phyloP scores from a whole-genome alignment of 1,140 invertebrate species.

The Tetraneura akinire region DNA sequence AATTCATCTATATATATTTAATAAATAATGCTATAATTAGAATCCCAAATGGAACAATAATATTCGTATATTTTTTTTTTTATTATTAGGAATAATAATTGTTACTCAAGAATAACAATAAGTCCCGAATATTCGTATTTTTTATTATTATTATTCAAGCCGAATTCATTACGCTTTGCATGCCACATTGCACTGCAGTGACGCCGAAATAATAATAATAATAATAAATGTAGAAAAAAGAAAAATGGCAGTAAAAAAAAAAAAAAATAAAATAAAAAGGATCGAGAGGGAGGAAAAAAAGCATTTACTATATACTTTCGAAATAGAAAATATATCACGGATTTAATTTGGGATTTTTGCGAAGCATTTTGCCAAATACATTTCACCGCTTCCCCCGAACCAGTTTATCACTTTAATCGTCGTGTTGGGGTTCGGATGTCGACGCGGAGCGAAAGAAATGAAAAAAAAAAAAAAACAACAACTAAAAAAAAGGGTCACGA shows the following conservation, averaged over 20 bases:
- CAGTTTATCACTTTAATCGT: constrained; percentile 49
- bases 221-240: neutral
- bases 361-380: neutral
- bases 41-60: no score
- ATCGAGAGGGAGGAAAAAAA: neutral
- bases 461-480: constrained; percentile 6
- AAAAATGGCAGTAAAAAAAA: neutral
- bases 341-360: constrained; percentile 9
- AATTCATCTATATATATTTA: no score
- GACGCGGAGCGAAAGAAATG: neutral
- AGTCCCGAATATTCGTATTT: no score
- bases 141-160: no score
- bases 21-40: no score
- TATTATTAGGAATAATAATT: no score
- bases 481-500: constrained; percentile 36
- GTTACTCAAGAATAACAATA: no score
- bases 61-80: no score
- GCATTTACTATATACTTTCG: neutral
- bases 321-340: constrained; percentile 37
- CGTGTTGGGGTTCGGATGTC: neutral
- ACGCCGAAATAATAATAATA: neutral
- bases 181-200: no score
- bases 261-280: neutral
- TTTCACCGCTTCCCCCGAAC: constrained; percentile 7
- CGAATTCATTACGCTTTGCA: no score